Base-by-base conservation (phyloP, 2,888 invertebrate species). In the Philaethria dido region DNA sequence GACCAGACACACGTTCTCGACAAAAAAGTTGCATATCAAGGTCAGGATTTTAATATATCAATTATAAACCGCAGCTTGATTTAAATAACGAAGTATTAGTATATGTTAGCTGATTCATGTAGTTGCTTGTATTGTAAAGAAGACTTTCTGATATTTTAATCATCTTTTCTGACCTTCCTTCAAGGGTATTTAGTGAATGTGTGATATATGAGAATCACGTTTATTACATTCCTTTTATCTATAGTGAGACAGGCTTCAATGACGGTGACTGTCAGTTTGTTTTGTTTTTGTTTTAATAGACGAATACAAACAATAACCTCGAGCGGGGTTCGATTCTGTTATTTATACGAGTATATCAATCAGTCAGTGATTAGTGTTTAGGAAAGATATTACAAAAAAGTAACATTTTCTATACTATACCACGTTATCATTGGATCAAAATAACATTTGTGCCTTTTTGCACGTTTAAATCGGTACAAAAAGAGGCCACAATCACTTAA, bases 21-120 rank as follows among this genome's bases (percentile, higher is more conserved):
- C 72, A 75, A 76, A 75, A 71, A 75, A 76, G 65, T 71, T 73
- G 70, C 71, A 75, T 70, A 72, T 73, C 76, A 76, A 76, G 75
- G 76, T 70, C 74, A 73, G 57, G 45, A 72, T 70, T 73, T 76
- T 72, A 66, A 76, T 76, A 72, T 74, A 72, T 74, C 72, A 72
- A 75, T 74, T 72, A 73, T 73, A 73, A 70, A 72, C 66, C 67
- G 54, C 61, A 63, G 64, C 45, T 72, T 62, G 59, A 71, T 69
- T 71, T 63, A 45, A 61, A 64, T 65, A 69, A 68, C 55, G 63
- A 66, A 65, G 29, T 47, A 13, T 54, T 61, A 20, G 13, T 18
- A 50, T 42, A 33, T 16, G 18, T 57, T 55, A 42, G n/a, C 22
- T 39, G 14, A 3, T 52, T 18, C 29, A 18, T 16, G 16, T 52